These are phyloP conservation scores for Alethe castanea DNA, from an alignment of 2,113 vertebrate species.

Conservation along the genomic window DNA sequence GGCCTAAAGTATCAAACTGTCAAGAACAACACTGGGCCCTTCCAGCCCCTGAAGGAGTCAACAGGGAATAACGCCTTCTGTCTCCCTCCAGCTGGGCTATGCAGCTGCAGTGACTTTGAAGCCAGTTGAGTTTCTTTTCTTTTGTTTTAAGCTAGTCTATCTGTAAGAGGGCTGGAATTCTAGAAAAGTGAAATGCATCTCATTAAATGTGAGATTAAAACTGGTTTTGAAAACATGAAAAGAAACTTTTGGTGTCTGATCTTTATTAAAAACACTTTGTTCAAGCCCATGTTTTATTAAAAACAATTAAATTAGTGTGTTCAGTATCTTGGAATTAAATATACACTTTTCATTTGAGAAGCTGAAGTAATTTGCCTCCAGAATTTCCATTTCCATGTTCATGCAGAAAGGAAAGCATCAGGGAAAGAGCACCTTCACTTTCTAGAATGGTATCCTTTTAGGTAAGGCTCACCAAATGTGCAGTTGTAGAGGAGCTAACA, in stretches of 20 bases:
- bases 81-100: background rate
- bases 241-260: background rate
- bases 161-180: background rate
- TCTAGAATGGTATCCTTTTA: background rate
- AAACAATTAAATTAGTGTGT: background rate
- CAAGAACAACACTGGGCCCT: background rate
- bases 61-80: background rate
- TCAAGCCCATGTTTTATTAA: background rate
- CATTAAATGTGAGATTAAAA: background rate
- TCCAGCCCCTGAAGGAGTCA: background rate
- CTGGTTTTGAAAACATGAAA: background rate
- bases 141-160: background rate
- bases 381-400: background rate
- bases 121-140: background rate
- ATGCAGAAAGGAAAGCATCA: background rate
- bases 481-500: background rate
- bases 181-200: background rate
- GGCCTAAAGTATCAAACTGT: background rate
- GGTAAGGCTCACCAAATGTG: background rate
- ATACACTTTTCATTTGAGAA: background rate
- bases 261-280: background rate
- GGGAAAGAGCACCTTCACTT: background rate
- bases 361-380: background rate
- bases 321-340: background rate
- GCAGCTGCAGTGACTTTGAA: slow-evolving; percentile 40